Evolutionary conservation across 2,113 vertebrate genomes (phyloP), one percentile per base, ranked within the genome.

Genomic region (Neotoma lepida): DNA sequence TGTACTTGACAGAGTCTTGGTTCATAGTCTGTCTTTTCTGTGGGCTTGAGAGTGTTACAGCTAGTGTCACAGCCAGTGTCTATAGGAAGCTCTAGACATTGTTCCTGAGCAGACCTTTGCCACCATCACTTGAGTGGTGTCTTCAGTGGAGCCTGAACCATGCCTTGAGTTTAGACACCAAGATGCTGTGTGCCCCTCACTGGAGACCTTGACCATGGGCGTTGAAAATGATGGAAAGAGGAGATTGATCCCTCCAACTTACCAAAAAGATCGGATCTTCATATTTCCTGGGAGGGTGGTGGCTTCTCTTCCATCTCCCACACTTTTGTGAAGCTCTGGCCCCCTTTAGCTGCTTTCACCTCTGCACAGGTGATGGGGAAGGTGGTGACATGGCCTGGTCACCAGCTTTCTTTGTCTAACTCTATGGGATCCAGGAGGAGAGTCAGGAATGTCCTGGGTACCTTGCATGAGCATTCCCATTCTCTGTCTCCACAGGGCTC

Each of bases 221-320:
- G 9, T 33, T 89, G 77, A 6, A 6, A 28, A 9, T 76, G n/a
- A 2, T 2, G 3, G 7, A 24, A 84, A 2, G 46, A 63, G 41
- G 81, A 39, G 18, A 24, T 13, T 0, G 66, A 2, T 17, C 70
- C 20, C 8, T 0, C 12, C 0, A 9, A 26, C 8, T 71, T 89
- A 13, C 10, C 61, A 0, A 58, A 61, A 81, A 30, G 3, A 73
- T 0, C 0, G 1, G 35, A 4, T 1, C 15, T 56, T 46, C 9
- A 1, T 33, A 0, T 68, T 33, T 2, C 39, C 17, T 4, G 1
- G 12, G 58, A 61, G 15, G n/a, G n/a, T 4, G 41, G 66, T 0
- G 58, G 54, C 70, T 35, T 0, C 18, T 56, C 0, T 14, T 33
- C 0, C 0, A 3, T 51, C 0, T 51, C 24, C 10, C 0, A 1